Conservation (phyloP, 2,888 invertebrate genomes). For the Nebria brevicollis region DNA sequence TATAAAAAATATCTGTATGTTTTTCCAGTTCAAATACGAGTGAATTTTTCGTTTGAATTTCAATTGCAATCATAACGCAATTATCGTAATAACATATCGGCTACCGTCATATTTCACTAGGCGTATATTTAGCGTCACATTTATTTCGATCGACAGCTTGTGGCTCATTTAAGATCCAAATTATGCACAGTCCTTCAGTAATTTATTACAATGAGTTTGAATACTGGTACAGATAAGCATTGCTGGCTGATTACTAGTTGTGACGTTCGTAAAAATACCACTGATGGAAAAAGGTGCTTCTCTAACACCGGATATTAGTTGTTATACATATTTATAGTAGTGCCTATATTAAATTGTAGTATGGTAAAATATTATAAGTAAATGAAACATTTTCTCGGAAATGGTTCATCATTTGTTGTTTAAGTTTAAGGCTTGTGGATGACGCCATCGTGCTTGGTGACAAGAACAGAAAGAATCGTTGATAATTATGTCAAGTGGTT, state of each 20-base stretch:
- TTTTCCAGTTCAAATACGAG: neutral
- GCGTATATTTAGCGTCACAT: neutral
- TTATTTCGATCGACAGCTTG: neutral
- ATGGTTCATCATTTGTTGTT: neutral
- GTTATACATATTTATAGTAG: no score
- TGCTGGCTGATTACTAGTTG: neutral
- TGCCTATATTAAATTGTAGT: no score
- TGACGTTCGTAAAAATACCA: no score
- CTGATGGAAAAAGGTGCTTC: no score
- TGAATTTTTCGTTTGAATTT: neutral
- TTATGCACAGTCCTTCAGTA: neutral
- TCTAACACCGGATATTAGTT: no score
- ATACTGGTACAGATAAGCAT: neutral
- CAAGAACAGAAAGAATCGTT: neutral
- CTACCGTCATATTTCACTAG: neutral
- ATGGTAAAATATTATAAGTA: no score
- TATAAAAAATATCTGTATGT: neutral
- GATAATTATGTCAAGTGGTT: constrained; percentile 1
- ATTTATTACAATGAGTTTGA: neutral
- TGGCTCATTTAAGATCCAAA: neutral
- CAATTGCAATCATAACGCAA: neutral
- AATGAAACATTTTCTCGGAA: no score
- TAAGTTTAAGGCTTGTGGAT: neutral
- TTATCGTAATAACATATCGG: neutral
- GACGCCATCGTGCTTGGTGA: neutral